Evolutionary conservation across 37 sponge, comb jelly and placozoan genomes (phyloP), one percentile per base, ranked within the genome.

Genomic region (Agelas oroides): DNA sequence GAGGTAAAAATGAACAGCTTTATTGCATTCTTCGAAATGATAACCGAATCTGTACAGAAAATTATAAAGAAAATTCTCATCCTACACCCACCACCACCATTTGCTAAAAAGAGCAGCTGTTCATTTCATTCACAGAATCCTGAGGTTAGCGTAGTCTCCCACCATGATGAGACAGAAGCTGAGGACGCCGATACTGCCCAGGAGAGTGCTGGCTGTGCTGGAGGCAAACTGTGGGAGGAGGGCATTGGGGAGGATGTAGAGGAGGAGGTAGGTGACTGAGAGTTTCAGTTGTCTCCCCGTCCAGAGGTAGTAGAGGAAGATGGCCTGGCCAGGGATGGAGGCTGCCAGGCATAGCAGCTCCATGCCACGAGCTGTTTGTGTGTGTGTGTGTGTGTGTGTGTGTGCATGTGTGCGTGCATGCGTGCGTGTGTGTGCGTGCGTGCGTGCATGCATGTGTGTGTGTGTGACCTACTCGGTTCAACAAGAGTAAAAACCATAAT

Each of bases 261-360:
- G 66, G 53, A 88, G 1, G 5, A 75, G 19, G 35, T 11, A 33
- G 27, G 57, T 23, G 31, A 56, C 14, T 34, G 76, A 68, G 35
- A 75, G 28, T 23, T 71, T 32, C 16, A 81, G 32, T n/a, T 2
- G 37, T 2, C 55, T 66, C 18, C 84, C 92, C 16, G 54, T 77
- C 92, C 92, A 91, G 36, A 91, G 83, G 59, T 77, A 78, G 78
- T 81, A 65, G 59, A 87, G 53, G 71, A 91, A 86, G 60, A 86
- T 14, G 32, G 46, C 31, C 37, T 86, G 92, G 1, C 87, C 87
- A 3, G 92, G 92, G 55, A 91, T 78, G 35, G 83, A 33, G 5
- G 58, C 70, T 23, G 87, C 5, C 11, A 91, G 83, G 59, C 73
- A 71, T 34, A 77, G 66, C 28, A 91, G 77, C 66, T 91, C 87